These are phyloP conservation scores for Esox lucius DNA, from an alignment of 2,797 vertebrate species.

Conservation along the genomic window DNA sequence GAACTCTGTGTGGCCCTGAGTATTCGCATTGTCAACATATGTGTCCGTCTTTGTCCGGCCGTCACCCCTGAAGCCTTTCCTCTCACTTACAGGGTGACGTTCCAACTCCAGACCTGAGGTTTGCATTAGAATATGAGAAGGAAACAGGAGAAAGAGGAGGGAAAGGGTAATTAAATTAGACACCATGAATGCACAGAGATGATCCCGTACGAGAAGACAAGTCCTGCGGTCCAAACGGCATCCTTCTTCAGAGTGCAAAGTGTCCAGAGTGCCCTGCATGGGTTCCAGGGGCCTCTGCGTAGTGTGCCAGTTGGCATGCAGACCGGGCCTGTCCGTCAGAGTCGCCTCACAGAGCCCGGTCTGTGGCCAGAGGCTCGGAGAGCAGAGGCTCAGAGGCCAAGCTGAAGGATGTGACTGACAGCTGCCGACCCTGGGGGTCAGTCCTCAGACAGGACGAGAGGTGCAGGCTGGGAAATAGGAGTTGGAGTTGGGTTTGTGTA, in stretches of 20 bases:
- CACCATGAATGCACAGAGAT: slow-evolving; percentile 81
- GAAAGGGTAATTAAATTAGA: slow-evolving; percentile 79
- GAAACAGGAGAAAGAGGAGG: slow-evolving; percentile 45
- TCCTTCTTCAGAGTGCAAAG: no score
- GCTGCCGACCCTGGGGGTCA: slow-evolving; percentile 74
- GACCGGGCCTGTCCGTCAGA: slow-evolving; percentile 62
- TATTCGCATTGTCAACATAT: slow-evolving; percentile 37
- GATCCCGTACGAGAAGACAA: slow-evolving; percentile 67
- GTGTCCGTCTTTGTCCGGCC: slow-evolving; percentile 61
- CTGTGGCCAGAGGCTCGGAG: slow-evolving; percentile 66
- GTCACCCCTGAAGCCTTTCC: slow-evolving; percentile 65
- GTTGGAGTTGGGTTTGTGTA: slow-evolving; percentile 41
- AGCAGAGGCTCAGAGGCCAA: slow-evolving; percentile 63
- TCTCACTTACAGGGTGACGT: slow-evolving; percentile 66
- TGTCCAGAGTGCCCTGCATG: no score
- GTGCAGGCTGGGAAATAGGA: slow-evolving; percentile 74
- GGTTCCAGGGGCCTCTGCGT: no score
- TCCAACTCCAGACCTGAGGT: slow-evolving; percentile 74
- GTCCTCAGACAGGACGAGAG: slow-evolving; percentile 49
- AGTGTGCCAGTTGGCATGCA: slow-evolving; percentile 29
- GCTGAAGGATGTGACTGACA: slow-evolving; percentile 75
- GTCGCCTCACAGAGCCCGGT: slow-evolving; percentile 72
- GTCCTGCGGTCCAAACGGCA: no score
- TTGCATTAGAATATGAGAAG: slow-evolving; percentile 80
- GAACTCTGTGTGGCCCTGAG: slow-evolving; percentile 48